Percentiles rank a stretch among this genome's conserved stretches.
These are phyloP conservation scores for Andrena fulva DNA, from an alignment of 2,888 invertebrate genomes.

Conservation along the genomic window DNA sequence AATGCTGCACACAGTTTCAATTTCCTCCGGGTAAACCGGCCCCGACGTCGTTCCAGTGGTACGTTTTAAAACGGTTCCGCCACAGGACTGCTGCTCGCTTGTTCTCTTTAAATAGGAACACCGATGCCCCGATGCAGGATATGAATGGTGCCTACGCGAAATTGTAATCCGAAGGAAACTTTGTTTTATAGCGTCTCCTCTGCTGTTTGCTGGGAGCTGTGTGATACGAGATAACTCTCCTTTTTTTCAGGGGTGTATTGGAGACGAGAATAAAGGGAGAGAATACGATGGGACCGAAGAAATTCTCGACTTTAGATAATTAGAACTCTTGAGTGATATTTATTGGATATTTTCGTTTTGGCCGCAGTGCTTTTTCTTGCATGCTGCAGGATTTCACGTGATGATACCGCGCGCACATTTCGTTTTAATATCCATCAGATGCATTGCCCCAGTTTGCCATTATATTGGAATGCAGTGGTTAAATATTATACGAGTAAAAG, in stretches of 20 bases:
- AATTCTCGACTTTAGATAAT: too few species aligned
- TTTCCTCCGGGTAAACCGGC: slow-evolving; percentile 30
- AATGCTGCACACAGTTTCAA: slow-evolving; percentile 40
- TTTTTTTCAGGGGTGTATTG: background rate
- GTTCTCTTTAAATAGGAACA: slow-evolving; percentile 13
- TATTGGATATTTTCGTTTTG: too few species aligned
- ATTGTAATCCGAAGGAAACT: background rate
- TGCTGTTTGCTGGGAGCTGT: background rate
- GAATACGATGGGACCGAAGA: too few species aligned
- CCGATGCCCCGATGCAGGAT: background rate
- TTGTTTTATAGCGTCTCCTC: background rate
- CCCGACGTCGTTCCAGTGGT: background rate
- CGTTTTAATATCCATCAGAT: background rate
- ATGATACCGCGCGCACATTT: too few species aligned
- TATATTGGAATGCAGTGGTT: background rate
- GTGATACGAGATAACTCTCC: background rate
- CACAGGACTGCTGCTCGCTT: background rate
- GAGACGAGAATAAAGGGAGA: too few species aligned
- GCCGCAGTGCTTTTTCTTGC: too few species aligned
- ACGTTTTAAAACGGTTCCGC: background rate
- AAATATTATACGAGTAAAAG: too few species aligned
- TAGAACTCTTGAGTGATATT: too few species aligned
- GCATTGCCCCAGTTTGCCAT: background rate
- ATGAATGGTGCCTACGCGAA: background rate
- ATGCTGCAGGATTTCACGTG: too few species aligned